These are phyloP conservation scores for Triplophysa bombifrons DNA, from an alignment of 2,797 vertebrate genomes.

Conservation along the genomic window DNA sequence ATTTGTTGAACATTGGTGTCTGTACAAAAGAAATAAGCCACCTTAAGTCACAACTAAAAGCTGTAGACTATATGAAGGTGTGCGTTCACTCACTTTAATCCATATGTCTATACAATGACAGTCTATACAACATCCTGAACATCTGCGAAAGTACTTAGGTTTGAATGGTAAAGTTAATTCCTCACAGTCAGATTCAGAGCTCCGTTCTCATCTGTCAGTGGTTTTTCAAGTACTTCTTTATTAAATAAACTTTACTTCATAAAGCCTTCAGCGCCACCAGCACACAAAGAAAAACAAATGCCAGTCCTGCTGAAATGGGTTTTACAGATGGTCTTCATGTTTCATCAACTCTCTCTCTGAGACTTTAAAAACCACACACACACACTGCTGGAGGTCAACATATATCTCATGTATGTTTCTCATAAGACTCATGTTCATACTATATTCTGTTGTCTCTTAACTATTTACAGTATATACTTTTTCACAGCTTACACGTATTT, in stretches of 20 bases:
- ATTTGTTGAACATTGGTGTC: not conserved
- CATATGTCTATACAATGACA: not conserved
- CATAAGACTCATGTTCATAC: no score
- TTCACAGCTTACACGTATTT: no score
- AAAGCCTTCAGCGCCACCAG: constrained; percentile 18
- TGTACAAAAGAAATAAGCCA: not conserved
- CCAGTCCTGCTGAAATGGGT: constrained; percentile 26
- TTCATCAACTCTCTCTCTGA: constrained; percentile 39
- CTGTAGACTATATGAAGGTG: not conserved
- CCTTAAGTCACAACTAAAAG: not conserved
- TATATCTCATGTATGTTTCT: no score
- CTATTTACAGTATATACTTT: no score
- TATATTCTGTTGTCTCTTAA: no score
- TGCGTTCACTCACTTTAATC: not conserved
- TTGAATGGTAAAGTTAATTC: constrained; percentile 18
- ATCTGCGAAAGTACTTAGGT: constrained; percentile 30
- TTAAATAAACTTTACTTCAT: constrained; percentile 37
- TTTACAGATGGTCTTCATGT: constrained; percentile 34
- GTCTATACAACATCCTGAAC: constrained; percentile 3
- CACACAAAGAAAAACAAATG: constrained; percentile 16
- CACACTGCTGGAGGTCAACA: not conserved
- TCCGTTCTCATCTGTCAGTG: constrained; percentile 26
- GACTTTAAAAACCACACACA: constrained; percentile 31
- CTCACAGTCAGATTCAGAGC: constrained; percentile 9
- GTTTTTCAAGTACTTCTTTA: constrained; percentile 18